phyloP scores from a whole-genome alignment of 2,797 vertebrate species.

The Leptatherina wallacei region DNA sequence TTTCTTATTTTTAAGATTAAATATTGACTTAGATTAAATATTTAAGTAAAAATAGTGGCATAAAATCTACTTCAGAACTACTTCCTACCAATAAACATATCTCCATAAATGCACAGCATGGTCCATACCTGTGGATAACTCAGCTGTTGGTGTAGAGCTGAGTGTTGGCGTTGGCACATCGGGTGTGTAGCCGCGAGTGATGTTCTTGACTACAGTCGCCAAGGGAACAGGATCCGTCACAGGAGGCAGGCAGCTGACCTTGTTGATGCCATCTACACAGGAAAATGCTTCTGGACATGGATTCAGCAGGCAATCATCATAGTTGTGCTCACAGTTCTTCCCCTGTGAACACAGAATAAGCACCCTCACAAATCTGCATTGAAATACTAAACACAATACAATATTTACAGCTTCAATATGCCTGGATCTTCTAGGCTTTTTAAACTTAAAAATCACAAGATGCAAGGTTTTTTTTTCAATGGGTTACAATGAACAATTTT shows the following conservation, averaged over 20 bases:
- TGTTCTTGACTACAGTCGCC: slow-evolving; percentile 66
- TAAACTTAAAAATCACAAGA: not conserved
- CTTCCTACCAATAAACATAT: not conserved
- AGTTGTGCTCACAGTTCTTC: slow-evolving; percentile 88
- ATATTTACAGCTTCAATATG: slow-evolving; percentile 44
- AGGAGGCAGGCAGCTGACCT: slow-evolving; percentile 84
- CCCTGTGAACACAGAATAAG: slow-evolving; percentile 78
- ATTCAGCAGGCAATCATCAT: slow-evolving; percentile 86
- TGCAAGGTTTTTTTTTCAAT: not conserved
- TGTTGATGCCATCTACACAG: slow-evolving; percentile 87
- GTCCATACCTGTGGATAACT: slow-evolving; percentile 71
- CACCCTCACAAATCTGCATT: slow-evolving; percentile 28
- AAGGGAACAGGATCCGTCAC: slow-evolving; percentile 65
- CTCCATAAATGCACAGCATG: slow-evolving; percentile 18
- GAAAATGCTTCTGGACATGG: slow-evolving; percentile 85
- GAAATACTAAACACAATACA: slow-evolving; percentile 25
- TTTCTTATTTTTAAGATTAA: not conserved
- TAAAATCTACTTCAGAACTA: not conserved
- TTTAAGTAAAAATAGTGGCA: not conserved
- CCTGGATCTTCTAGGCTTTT: slow-evolving; percentile 13
- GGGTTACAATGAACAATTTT: not conserved
- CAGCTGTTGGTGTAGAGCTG: slow-evolving; percentile 36
- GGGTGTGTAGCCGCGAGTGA: slow-evolving; percentile 60
- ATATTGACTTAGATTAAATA: not conserved
- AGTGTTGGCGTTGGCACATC: slow-evolving; percentile 35